phyloP scores from a whole-genome alignment of 2,888 invertebrate genomes.

The Tupiocoris notatus region DNA sequence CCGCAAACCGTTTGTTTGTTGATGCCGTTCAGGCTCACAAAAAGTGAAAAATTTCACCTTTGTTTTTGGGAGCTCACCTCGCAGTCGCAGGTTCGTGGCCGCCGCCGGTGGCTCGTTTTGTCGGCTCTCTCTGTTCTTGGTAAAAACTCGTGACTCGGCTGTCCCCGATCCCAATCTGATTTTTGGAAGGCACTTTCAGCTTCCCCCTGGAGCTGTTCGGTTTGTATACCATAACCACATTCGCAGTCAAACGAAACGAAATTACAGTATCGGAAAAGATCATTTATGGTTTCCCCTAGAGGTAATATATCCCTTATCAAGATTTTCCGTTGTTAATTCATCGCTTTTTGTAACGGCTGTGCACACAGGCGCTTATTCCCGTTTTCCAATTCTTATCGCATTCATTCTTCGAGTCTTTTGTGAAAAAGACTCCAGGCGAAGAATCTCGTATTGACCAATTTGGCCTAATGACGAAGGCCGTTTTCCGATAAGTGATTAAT shows the following conservation, averaged over 20 bases:
- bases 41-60: neutral
- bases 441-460: neutral
- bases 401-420: neutral
- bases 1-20: neutral
- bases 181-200: neutral
- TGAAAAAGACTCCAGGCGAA: neutral
- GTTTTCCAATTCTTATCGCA: neutral
- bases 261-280: conserved; percentile 26
- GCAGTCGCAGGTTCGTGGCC: neutral
- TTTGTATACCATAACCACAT: neutral
- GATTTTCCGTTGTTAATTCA: conserved; percentile 25
- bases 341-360: neutral
- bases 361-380: neutral
- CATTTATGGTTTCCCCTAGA: neutral
- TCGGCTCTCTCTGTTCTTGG: neutral
- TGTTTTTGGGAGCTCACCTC: neutral
- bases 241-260: conserved; percentile 11
- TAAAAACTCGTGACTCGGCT: conserved; percentile 27
- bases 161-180: conserved; percentile 28
- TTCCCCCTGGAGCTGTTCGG: neutral
- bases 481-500: conserved; percentile 23
- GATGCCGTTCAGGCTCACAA: neutral
- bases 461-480: conserved; percentile 11
- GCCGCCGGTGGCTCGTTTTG: neutral
- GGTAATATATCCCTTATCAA: neutral